Evolutionary conservation across 2,113 vertebrate species (phyloP), one percentile per base, ranked within the genome.

Genomic region (Myrmecophaga tridactyla): DNA sequence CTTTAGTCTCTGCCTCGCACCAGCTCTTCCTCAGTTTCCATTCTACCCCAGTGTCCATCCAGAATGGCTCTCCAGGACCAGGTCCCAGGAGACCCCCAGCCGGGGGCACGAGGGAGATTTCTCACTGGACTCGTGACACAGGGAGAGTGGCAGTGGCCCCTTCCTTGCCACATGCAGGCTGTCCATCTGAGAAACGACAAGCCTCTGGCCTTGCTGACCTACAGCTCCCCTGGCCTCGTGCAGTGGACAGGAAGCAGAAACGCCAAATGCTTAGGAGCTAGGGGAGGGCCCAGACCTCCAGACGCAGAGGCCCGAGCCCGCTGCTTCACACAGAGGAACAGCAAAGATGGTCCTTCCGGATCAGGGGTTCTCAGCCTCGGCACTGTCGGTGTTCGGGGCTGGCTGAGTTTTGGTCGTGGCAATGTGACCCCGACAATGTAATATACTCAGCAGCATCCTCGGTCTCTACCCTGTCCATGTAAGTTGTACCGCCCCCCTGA

Each of bases 61-160:
- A 25, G 76, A n/a, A 41, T n/a, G 18, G 36, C 0, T 31, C 20
- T 43, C 27, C 20, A 15, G 58, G 58, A 0, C 29, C 80, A 27
- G 0, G 18, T 23, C 43, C 41, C 6, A 7, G 65, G 31, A 48
- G n/a, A 41, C 29, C 17, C 18, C 18, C 31, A 5, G n/a, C 41
- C 2, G 8, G 15, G 25, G 20, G 48, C 12, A 36, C 21, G 12
- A 34, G 29, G 4, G 60, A 15, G 75, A 4, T 12, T 58, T 27
- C 69, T 88, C 48, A 13, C 17, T 7, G 5, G 27, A 83, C 11
- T 1, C 8, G 0, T 4, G 27, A 29, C 1, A 5, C 23, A 46
- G 0, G 10, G 13, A 15, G 0, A 3, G 20, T 2, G 27, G 29
- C 29, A 11, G n/a, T 6, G 7, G 4, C 10, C 5, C 17, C 10